These are phyloP conservation scores for Drosophila malerkotliana DNA, from an alignment of 1,140 invertebrate genomes.

Conservation along the genomic window DNA sequence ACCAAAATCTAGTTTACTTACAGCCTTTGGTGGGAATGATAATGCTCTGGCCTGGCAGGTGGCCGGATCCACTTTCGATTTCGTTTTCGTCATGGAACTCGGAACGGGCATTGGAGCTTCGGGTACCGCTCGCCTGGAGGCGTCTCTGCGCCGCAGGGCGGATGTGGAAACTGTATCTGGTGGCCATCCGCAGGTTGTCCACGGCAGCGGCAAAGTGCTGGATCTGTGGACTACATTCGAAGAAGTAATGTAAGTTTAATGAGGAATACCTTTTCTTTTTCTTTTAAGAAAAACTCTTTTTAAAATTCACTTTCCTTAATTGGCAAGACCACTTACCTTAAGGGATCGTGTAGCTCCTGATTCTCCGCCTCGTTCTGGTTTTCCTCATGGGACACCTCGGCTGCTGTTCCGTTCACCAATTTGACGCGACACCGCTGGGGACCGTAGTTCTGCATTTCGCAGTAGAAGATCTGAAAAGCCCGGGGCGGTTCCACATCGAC, in stretches of 20 bases:
- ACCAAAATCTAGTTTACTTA: constrained; percentile 85
- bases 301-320: background rate
- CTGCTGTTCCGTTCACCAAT: constrained; percentile 83
- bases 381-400: constrained; percentile 24
- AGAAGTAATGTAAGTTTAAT: background rate
- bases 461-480: constrained; percentile 88
- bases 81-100: constrained; percentile 68
- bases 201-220: constrained; percentile 85
- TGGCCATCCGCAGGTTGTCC: constrained; percentile 89
- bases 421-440: constrained; percentile 89
- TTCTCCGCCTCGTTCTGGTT: constrained; percentile 14
- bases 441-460: constrained; percentile 90
- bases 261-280: background rate
- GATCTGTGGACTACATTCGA: constrained; percentile 42
- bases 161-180: constrained; percentile 91
- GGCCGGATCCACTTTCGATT: constrained; percentile 65
- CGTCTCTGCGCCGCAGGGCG: constrained; percentile 82
- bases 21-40: constrained; percentile 91
- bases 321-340: constrained; percentile 28
- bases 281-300: background rate
- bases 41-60: constrained; percentile 85
- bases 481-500: constrained; percentile 69
- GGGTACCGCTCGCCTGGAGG: constrained; percentile 52
- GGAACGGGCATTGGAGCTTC: constrained; percentile 68
- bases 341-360: constrained; percentile 22